Evolutionary conservation across 2,888 invertebrate genomes (phyloP), one percentile per base, ranked within the genome.

Genomic region (Aleiodes leptofemur): DNA sequence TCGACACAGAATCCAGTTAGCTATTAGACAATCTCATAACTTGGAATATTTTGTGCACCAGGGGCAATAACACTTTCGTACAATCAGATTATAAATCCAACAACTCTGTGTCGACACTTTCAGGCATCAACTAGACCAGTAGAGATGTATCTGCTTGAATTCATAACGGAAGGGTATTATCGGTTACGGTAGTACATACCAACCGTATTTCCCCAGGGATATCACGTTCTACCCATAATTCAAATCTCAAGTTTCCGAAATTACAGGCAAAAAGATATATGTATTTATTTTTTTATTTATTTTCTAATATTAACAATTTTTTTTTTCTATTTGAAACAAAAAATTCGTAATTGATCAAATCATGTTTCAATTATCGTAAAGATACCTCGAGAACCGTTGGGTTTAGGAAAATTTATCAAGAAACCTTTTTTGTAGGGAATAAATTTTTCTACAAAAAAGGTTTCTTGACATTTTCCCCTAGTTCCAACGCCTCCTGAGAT

Each of bases 101-200:
- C 43, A 43, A 59, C 59, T n/a, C 31, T 29, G 34, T 59, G 34
- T 59, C 59, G 34, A 59, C 59, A 31, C 8, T 59, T 38, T 43
- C 13, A 23, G 31, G 57, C 57, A 59, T 59, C 59, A 29, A 59
- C n/a, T 13, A 59, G 34, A 31, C 59, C 51, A 34, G 55, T 57
- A 80, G 76, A 78, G 78, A 77, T 80, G 77, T 77, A 78, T 79
- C 76, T 77, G 70, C 76, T 76, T 57, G 77, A 81, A 81, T 82
- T 83, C 81, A 80, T 80, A 83, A 82, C 80, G 81, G 80, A 80
- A 78, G 77, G 77, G 77, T 81, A 84, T 84, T 86, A 86, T 85
- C 84, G 82, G 83, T 79, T 81, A 79, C 76, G 80, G 78, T 78
- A 76, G 79, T 74, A 80, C 81, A 78, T 78, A 73, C 56, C 74